Evolutionary conservation across 2,888 invertebrate genomes (phyloP).

Genomic region (Lamellibrachia columna): DNA sequence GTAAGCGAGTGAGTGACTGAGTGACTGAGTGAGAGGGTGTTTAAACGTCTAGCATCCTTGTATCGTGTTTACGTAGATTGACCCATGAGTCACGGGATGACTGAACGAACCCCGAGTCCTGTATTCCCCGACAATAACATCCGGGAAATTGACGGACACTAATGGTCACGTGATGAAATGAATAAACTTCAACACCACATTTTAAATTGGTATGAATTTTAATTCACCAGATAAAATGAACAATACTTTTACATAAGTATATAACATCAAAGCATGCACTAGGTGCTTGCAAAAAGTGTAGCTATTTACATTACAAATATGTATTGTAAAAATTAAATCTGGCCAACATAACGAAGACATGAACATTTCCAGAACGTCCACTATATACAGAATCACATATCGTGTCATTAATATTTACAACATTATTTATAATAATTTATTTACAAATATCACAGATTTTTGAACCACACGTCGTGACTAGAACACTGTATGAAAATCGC

Average conservation of each 20-base stretch:
- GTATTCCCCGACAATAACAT: no score
- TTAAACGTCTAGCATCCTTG: background rate
- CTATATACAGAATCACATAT: background rate
- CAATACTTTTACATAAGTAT: background rate
- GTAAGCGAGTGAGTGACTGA: no score
- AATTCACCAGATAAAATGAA: background rate
- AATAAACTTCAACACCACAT: background rate
- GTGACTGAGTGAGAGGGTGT: background rate
- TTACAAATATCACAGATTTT: background rate
- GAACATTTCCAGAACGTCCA: no score
- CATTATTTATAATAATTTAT: conserved; percentile 6
- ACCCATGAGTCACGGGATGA: background rate
- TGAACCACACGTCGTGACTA: background rate
- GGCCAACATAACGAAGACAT: background rate
- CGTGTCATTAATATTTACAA: background rate
- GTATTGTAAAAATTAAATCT: background rate
- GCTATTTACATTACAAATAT: no score
- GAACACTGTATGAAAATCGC: background rate
- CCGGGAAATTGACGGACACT: background rate
- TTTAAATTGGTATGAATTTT: background rate
- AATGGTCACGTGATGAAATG: background rate
- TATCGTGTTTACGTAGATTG: background rate
- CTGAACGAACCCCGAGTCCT: background rate
- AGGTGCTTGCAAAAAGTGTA: background rate
- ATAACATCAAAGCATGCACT: background rate